Evolutionary conservation across 2,888 invertebrate species (phyloP).

Genomic region (Dolomedes plantarius): DNA sequence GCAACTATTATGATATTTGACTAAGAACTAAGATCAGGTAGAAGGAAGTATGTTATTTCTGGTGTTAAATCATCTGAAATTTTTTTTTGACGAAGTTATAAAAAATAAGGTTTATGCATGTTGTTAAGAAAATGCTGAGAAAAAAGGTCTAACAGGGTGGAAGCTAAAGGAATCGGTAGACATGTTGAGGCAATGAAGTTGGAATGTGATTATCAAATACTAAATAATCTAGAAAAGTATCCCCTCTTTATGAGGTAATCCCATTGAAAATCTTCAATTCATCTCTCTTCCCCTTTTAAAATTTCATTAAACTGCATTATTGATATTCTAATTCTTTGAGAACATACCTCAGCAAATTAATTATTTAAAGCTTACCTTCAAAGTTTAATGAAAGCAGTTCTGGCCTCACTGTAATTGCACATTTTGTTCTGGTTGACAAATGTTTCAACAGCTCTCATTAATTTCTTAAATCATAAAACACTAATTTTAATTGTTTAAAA

Average conservation of each 20-base stretch:
- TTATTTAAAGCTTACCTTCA: too few species aligned
- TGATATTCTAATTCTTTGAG: too few species aligned
- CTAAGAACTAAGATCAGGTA: slow-evolving; percentile 82
- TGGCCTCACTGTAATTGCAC: too few species aligned
- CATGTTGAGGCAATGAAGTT: slow-evolving; percentile 81
- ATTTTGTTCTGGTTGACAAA: too few species aligned
- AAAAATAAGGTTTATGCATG: slow-evolving; percentile 50
- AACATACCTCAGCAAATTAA: too few species aligned
- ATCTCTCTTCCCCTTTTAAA: too few species aligned
- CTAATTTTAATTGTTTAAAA: too few species aligned
- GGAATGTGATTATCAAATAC: slow-evolving; percentile 84
- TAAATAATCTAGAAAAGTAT: slow-evolving; percentile 84
- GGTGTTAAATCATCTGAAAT: slow-evolving; percentile 83
- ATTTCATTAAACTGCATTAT: too few species aligned
- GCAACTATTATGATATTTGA: slow-evolving; percentile 76
- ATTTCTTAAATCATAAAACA: too few species aligned
- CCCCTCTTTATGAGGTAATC: slow-evolving; percentile 75
- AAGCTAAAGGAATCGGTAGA: slow-evolving; percentile 85
- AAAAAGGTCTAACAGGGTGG: slow-evolving; percentile 85
- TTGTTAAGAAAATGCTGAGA: slow-evolving; percentile 82
- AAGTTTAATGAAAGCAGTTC: too few species aligned
- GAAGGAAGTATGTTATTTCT: slow-evolving; percentile 83
- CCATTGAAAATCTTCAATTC: too few species aligned
- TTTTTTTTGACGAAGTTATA: slow-evolving; percentile 75
- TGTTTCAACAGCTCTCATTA: too few species aligned